phyloP scores from a whole-genome alignment of 2,888 invertebrate genomes.

The Herminia tarsipennalis region DNA sequence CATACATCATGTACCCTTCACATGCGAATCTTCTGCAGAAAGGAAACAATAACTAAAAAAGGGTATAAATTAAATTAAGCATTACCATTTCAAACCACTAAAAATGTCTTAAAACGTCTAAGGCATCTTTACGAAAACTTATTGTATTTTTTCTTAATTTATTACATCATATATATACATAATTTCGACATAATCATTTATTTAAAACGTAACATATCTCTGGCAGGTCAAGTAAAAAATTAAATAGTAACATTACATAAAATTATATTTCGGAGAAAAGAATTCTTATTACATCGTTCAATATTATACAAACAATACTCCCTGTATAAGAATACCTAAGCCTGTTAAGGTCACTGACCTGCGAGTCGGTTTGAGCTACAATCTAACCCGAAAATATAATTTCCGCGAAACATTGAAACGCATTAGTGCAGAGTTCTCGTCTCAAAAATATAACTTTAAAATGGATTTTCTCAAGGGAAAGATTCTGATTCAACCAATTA shows the following conservation, averaged over 20 bases:
- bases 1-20: conserved; percentile 20
- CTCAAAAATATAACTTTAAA: conserved; percentile 37
- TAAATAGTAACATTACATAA: conserved; percentile 46
- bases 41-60: conserved; percentile 42
- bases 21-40: conserved; percentile 28
- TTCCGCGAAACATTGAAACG: too few relatives aligned
- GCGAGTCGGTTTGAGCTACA: background rate
- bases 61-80: conserved; percentile 64
- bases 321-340: background rate
- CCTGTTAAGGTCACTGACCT: background rate
- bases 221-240: conserved; percentile 72
- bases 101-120: conserved; percentile 76
- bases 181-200: conserved; percentile 81
- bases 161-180: conserved; percentile 85
- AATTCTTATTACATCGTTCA: conserved; percentile 3
- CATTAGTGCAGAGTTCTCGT: conserved; percentile 9
- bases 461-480: conserved; percentile 33
- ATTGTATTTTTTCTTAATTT: conserved; percentile 82
- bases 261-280: conserved; percentile 34
- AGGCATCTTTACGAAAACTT: conserved; percentile 83
- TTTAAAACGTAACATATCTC: conserved; percentile 77
- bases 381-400: background rate
- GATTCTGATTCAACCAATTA: conserved; percentile 40
- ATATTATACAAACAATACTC: conserved; percentile 10
- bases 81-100: conserved; percentile 60